Percentiles rank a stretch among this genome's conserved stretches.
Conservation (phyloP, 2,888 invertebrate species). For the Thymelicus lineola region DNA sequence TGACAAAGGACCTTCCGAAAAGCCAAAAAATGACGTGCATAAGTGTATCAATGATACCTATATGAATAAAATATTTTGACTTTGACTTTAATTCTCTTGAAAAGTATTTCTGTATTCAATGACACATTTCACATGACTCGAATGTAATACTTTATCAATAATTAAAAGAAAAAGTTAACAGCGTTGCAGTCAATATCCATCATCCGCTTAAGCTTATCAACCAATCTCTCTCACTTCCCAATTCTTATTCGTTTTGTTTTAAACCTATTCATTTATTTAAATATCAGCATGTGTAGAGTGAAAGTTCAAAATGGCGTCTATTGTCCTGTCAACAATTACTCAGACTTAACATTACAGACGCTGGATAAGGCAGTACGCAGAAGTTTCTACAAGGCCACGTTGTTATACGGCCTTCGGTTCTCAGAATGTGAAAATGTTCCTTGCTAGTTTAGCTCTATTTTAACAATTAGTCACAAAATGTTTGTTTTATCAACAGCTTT, state of each 20-base stretch:
- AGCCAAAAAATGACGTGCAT: too few relatives aligned
- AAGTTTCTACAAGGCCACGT: constrained; percentile 52
- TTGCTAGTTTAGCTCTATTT: constrained; percentile 20
- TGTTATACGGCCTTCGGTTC: constrained; percentile 44
- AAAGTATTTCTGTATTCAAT: background rate
- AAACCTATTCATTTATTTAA: constrained; percentile 10
- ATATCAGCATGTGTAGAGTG: constrained; percentile 35
- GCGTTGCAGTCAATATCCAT: background rate
- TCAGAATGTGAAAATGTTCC: constrained; percentile 44
- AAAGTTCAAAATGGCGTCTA: constrained; percentile 45
- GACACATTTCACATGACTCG: background rate
- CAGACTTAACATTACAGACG: constrained; percentile 32
- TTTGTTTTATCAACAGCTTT: constrained; percentile 14
- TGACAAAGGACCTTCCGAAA: too few relatives aligned
- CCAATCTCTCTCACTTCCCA: constrained; percentile 13
- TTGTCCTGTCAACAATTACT: constrained; percentile 51
- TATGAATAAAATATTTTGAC: too few relatives aligned
- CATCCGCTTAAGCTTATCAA: background rate
- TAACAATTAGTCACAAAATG: constrained; percentile 22
- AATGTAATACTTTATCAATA: background rate
- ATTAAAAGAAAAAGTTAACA: background rate
- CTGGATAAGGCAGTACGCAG: constrained; percentile 48
- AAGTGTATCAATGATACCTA: too few relatives aligned
- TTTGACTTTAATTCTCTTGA: too few relatives aligned
- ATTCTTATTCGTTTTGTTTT: constrained; percentile 1